These are phyloP conservation scores for Anoncus sp. DNA, from an alignment of 2,888 invertebrate genomes.

Conservation along the genomic window DNA sequence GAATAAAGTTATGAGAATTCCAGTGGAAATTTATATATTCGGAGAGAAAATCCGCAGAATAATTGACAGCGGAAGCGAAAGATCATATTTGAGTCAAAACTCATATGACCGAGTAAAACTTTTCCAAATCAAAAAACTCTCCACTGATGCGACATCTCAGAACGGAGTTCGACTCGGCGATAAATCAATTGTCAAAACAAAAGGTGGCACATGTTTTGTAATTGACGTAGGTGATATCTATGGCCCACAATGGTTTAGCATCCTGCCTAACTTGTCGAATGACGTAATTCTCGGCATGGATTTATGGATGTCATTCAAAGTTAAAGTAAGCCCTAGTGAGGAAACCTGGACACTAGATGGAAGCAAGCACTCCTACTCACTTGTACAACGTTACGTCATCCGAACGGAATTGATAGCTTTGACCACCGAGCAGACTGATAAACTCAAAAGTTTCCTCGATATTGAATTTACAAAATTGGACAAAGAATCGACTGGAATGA, in stretches of 20 bases:
- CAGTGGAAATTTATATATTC: no score
- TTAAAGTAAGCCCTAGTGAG: slow-evolving; percentile 20
- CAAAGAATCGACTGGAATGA: slow-evolving; percentile 52
- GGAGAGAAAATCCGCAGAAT: no score
- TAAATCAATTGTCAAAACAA: no score
- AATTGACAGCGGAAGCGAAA: no score
- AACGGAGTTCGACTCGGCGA: no score
- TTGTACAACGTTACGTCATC: slow-evolving; percentile 13
- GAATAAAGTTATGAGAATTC: slow-evolving; percentile 14
- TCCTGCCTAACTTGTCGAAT: slow-evolving; percentile 25
- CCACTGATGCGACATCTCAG: no score
- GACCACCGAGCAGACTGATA: slow-evolving; percentile 28
- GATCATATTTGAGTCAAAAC: no score
- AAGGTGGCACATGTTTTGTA: no score
- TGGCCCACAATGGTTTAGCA: no score
- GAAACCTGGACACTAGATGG: slow-evolving; percentile 49
- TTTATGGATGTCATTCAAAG: slow-evolving; percentile 51
- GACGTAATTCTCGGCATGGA: slow-evolving; percentile 48
- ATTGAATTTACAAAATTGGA: slow-evolving; percentile 52
- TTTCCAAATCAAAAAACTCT: no score
- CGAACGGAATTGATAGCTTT: slow-evolving; percentile 31
- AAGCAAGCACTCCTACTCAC: slow-evolving; percentile 34
- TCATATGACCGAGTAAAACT: no score
- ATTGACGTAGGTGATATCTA: no score
- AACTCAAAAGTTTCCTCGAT: slow-evolving; percentile 38